Conservation (phyloP, 2,797 vertebrate species). For the Hylomyscus alleni region DNA sequence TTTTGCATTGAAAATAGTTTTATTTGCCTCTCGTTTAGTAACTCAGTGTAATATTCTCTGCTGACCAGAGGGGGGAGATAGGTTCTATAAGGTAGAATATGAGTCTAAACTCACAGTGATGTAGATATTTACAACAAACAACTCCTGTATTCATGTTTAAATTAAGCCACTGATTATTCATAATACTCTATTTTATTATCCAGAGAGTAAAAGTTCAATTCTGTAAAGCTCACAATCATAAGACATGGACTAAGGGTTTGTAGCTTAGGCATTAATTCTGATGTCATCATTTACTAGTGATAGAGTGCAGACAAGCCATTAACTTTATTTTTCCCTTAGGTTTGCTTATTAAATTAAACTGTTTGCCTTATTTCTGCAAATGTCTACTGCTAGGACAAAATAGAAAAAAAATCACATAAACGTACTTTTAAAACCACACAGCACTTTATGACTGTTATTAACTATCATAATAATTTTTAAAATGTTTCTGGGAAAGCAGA, state of each 20-base stretch:
- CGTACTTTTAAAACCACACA: constrained; percentile 12
- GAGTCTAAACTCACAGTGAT: background rate
- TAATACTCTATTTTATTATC: constrained; percentile 5
- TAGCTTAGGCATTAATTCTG: background rate
- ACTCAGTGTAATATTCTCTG: background rate
- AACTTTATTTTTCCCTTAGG: background rate
- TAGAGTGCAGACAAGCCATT: background rate
- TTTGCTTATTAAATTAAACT: constrained; percentile 64
- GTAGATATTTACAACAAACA: background rate
- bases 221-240: background rate
- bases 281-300: background rate
- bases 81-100: background rate
- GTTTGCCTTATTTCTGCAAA: constrained; percentile 56
- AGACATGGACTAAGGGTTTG: background rate
- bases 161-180: background rate
- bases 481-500: background rate
- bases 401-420: constrained; percentile 41
- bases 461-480: constrained; percentile 10
- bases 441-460: background rate
- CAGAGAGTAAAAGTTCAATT: constrained; percentile 37
- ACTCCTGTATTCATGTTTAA: background rate
- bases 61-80: background rate
- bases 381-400: constrained; percentile 29
- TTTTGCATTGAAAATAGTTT: constrained; percentile 21
- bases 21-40: background rate